phyloP scores from a whole-genome alignment of 2,888 invertebrate species.

The Polymixis lichenea region DNA sequence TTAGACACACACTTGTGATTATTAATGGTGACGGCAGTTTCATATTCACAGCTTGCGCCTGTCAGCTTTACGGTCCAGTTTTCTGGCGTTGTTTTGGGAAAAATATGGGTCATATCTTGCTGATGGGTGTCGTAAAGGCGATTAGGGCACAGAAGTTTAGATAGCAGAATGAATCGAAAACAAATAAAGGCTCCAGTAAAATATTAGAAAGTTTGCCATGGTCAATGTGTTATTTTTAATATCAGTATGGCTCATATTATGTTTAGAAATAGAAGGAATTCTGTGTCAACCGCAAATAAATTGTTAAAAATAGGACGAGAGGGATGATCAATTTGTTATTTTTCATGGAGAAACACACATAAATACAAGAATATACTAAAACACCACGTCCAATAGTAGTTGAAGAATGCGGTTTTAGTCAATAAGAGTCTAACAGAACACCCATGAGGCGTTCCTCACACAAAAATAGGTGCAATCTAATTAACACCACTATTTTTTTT shows the following conservation, averaged over 20 bases:
- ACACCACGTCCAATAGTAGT: too few relatives aligned
- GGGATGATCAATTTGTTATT: not conserved
- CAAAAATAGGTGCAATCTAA: not conserved
- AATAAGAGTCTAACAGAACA: not conserved
- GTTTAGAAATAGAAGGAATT: not conserved
- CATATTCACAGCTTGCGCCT: conserved; percentile 48
- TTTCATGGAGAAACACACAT: too few relatives aligned
- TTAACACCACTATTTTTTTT: not conserved
- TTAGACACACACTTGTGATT: conserved; percentile 49
- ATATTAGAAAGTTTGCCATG: not conserved
- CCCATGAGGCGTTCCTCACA: not conserved
- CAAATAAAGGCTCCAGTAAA: not conserved
- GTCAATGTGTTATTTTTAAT: not conserved
- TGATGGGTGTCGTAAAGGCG: not conserved
- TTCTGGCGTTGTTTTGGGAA: conserved; percentile 20
- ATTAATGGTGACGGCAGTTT: conserved; percentile 58
- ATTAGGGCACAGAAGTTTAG: conserved; percentile 2
- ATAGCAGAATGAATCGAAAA: not conserved
- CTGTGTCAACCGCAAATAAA: not conserved
- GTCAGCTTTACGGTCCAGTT: conserved; percentile 53
- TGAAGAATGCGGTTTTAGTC: not conserved
- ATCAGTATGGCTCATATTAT: not conserved
- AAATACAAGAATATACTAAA: too few relatives aligned
- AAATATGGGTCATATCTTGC: not conserved
- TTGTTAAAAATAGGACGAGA: not conserved